Base-by-base conservation (phyloP, 2,113 vertebrate genomes). In the Elachura formosa region DNA sequence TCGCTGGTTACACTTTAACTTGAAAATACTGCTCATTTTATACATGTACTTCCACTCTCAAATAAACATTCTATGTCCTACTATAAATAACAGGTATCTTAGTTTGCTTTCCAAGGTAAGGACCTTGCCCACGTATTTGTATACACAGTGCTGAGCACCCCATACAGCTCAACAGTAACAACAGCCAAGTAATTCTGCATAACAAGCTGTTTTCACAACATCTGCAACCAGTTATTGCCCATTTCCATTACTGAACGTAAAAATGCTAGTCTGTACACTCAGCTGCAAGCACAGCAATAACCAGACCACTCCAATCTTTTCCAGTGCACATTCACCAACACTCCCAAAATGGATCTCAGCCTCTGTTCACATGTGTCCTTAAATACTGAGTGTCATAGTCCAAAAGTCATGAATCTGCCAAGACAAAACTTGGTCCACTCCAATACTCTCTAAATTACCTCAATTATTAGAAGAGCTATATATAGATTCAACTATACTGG, bases 191-290 rank as follows among this genome's bases (percentile, higher is more conserved):
- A 40, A 87, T 92, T 79, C 77, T 51, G n/a, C 29, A 14, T 76
- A 94, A 92, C 58, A 83, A 84, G 68, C 79, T 93, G 73, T 73
- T 95, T 96, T 61, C 76, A 75, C 84, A 93, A 67, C 77, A 94
- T 48, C 85, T 90, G 73, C 69, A 94, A 84, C 34, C 71, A 68
- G 89, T 71, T 72, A 88, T 88, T 95, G 94, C 83, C 92, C 89
- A 41, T 93, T 83, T 82, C 91, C 81, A 94, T 74, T 85, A 96
- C 72, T 1, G 33, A 84, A 86, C 63, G 43, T 7, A 16, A 92
- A 96, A 96, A 89, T 95, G 91, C 78, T 63, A 36, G 78, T 52
- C 69, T 36, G 20, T 29, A 52, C 61, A 8, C 55, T 54, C 76
- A 55, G 64, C 49, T 33, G 61, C 45, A 67, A 88, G 83, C n/a